Conservation (phyloP, 2,797 vertebrate genomes). For the Hemibagrus guttatus region DNA sequence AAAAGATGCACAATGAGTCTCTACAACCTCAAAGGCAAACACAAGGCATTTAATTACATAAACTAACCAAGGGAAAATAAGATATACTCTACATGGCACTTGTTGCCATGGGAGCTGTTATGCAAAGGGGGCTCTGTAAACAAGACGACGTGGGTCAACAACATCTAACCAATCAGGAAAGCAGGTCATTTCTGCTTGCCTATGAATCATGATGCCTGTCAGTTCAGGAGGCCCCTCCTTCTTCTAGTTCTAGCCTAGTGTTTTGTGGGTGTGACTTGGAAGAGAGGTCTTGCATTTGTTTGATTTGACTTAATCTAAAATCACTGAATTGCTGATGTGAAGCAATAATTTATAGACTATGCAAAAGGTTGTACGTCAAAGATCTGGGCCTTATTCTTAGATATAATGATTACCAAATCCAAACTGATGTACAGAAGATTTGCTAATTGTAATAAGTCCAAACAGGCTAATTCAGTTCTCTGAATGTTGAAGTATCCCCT, state of each 20-base stretch:
- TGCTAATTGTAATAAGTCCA: not conserved
- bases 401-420: not conserved
- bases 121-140: not conserved
- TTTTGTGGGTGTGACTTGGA: not conserved
- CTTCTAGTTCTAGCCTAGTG: not conserved
- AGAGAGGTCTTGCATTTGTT: not conserved
- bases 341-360: not conserved
- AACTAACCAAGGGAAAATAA: too few species aligned
- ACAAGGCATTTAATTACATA: not conserved
- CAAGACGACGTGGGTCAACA: not conserved
- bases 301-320: conserved; percentile 7
- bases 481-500: not conserved
- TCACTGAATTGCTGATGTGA: not conserved
- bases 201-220: not conserved
- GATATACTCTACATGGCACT: not conserved
- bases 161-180: not conserved
- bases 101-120: not conserved
- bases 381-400: not conserved
- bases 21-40: not conserved
- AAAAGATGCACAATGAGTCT: not conserved
- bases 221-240: not conserved
- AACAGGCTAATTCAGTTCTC: not conserved
- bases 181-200: not conserved
- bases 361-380: not conserved
- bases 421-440: not conserved